Base-by-base conservation (phyloP, 1,140 invertebrate species). In the Platyscapa corneri region DNA sequence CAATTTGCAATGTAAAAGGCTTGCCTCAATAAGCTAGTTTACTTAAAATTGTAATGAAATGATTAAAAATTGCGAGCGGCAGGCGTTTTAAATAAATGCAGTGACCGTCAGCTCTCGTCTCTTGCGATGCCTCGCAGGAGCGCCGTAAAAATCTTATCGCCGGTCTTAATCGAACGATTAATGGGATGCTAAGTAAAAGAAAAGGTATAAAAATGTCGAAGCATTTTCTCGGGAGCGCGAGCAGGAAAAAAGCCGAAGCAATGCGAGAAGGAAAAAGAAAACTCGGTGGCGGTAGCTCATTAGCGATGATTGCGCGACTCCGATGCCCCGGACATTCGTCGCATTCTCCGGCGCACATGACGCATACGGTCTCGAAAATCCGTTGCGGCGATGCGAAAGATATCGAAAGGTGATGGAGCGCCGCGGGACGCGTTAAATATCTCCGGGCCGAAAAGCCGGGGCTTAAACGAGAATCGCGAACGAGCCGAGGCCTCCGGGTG, bases 341-440 rank as follows among this genome's bases (percentile, higher is more conserved):
- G 37, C 72, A 30, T 23, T 74, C 39, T 23, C 16, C 49, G 46
- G 6, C 18, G 2, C 30, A 60, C 49, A 16, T 53, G 18, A 53
- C 49, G 49, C 18, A 53, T 46, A 12, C 42, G 12, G 32, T 18
- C 18, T 18, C 42, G 30, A 27, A 39, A 20, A 46, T 32, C 8
- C 37, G 39, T 12, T 5, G 37, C 3, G 23, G 70, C 37, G 27
- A 75, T 37, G 80, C 70, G 27, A 60, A 27, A 89, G 89, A 89
- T 89, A 91, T 91, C 89, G 88, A 90, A 37, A 89, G 88, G 89
- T 91, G 91, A 92, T 92, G 88, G 88, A 93, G 88, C 86, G 88
- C 65, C 85, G 53, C 87, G 89, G 89, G 89, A 89, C 87, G 87
- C 88, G 89, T 92, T 92, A 92, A 92, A 92, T 91, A 93, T 92